Base-by-base conservation (phyloP, 2,797 vertebrate species). In the Anabacerthia variegaticeps region DNA sequence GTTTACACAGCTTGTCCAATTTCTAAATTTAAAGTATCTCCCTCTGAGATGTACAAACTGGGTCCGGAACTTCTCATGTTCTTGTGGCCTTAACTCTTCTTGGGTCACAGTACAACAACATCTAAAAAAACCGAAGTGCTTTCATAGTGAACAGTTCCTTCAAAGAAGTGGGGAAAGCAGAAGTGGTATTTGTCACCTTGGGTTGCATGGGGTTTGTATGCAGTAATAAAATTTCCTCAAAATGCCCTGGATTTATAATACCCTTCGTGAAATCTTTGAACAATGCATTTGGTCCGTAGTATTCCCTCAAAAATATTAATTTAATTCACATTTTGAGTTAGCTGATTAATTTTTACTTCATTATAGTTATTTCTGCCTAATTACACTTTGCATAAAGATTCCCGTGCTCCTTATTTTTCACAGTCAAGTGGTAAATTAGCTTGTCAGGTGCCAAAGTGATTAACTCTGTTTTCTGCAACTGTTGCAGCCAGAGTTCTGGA, bases 21-120 rank as follows among this genome's bases (percentile, higher is more conserved):
- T 95, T 89, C 92, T 97, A 92, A 94, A 94, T 91, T 86, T 90
- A 93, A 91, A 88, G 43, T 23, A 37, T 55, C 37, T 77, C 87
- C 85, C 85, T 77, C 78, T 55, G 81, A 12, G 81, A 81, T 10
- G 77, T 63, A 73, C 69, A 92, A 71, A 92, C 44, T 21, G 30
- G 49, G 61, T 94, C 88, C 69, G 56, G 85, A 87, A 85, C 62
- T 92, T 96, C 76, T 89, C 92, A 73, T 73, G 78, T 96, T 95
- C 93, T 92, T 83, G 61, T 54, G 74, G 39, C 75, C 73, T 81
- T 84, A 67, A 54, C 11, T 49, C 73, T 75, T 92, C 78, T 44
- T 26, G 71, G 68, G 81, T 74, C 89, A 76, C 14, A 17, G 66
- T 59, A 65, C 10, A 71, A 63, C 18, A 62, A 36, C 11, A 43